Conservation (phyloP, 2,113 vertebrate species). For the Alligator mississippiensis region DNA sequence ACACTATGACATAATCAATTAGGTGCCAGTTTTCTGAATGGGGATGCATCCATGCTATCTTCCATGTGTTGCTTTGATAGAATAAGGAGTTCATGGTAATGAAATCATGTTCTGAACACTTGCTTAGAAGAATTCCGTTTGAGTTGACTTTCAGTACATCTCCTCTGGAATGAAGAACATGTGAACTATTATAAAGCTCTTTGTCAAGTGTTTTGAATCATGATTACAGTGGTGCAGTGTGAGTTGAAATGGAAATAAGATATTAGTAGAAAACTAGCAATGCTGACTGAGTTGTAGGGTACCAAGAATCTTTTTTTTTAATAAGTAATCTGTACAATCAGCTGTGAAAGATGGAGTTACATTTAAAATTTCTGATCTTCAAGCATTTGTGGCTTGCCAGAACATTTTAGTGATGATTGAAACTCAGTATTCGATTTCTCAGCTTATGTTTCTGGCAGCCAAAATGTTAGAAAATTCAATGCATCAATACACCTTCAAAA, state of each 20-base stretch:
- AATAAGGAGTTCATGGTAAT: no score
- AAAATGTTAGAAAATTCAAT: background rate
- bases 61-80: no score
- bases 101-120: no score
- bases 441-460: background rate
- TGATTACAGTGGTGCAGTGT: background rate
- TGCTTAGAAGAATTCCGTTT: no score
- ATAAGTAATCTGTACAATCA: conserved; percentile 17
- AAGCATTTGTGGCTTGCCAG: background rate
- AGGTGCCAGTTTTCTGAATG: no score
- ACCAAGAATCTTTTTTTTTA: background rate
- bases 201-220: background rate
- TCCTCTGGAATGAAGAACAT: background rate
- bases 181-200: background rate
- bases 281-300: background rate
- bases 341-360: background rate
- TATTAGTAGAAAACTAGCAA: background rate
- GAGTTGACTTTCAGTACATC: background rate
- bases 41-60: no score
- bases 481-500: background rate
- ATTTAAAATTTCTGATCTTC: background rate
- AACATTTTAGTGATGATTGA: background rate
- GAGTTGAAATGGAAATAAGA: background rate
- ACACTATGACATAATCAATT: no score
- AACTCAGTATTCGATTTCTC: background rate